Evolutionary conservation across 1,140 invertebrate genomes (phyloP).

Genomic region (Drosophila sechellia): DNA sequence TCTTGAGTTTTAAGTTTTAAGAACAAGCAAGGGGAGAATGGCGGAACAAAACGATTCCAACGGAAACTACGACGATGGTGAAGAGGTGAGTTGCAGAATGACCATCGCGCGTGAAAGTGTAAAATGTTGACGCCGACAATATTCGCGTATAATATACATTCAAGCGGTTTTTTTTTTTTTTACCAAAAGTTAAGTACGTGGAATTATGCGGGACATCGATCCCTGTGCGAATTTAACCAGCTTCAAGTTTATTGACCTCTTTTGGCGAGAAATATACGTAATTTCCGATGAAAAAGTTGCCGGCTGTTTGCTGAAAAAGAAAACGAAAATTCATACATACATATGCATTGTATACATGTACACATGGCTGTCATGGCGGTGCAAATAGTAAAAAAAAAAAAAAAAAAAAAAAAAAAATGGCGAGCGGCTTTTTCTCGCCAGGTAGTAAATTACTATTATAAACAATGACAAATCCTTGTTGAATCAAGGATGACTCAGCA

Average conservation of each 20-base stretch:
- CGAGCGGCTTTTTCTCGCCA: constrained; percentile 61
- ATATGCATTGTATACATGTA: constrained; percentile 1
- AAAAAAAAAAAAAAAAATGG: constrained; percentile 72
- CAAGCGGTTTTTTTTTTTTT: constrained; percentile 6
- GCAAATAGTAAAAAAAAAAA: constrained; percentile 61
- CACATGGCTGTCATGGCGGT: constrained; percentile 22
- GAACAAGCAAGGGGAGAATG: constrained; percentile 36
- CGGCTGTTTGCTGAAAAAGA: constrained; percentile 12
- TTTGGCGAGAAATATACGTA: neutral
- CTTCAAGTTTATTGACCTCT: constrained; percentile 15
- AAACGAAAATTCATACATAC: neutral
- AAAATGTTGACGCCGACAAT: constrained; percentile 51
- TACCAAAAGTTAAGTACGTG: neutral
- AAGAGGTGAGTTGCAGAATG: constrained; percentile 64
- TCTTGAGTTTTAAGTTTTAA: constrained; percentile 5
- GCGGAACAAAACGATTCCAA: constrained; percentile 73
- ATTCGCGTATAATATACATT: constrained; percentile 1
- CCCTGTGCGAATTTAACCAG: constrained; percentile 7
- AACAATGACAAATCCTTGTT: neutral
- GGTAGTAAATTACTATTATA: constrained; percentile 1
- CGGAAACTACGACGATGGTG: constrained; percentile 76
- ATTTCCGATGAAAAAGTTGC: constrained; percentile 4
- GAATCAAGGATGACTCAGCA: neutral
- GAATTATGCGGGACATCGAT: constrained; percentile 5
- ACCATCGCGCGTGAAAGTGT: neutral